phyloP scores from a whole-genome alignment of 2,888 invertebrate genomes.

The Eledone cirrhosa region DNA sequence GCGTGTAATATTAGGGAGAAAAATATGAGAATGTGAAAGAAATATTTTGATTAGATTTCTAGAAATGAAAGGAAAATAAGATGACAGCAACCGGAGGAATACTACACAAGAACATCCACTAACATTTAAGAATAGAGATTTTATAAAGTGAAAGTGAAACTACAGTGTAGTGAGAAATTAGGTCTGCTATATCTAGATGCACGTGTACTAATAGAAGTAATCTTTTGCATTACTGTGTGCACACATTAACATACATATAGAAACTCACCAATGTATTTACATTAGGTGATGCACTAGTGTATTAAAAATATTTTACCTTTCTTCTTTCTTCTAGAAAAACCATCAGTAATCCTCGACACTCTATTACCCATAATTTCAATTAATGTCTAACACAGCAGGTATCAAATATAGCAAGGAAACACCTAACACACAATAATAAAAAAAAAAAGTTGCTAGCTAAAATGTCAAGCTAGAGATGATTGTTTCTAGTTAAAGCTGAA shows the following conservation, averaged over 20 bases:
- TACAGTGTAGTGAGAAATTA: no score
- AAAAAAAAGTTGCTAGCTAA: background rate
- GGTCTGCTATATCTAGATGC: no score
- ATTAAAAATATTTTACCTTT: slow-evolving; percentile 22
- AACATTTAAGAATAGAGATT: no score
- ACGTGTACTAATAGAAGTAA: no score
- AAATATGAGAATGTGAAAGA: no score
- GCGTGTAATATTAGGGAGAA: no score
- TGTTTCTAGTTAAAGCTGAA: background rate
- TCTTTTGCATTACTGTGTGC: background rate
- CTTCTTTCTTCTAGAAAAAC: slow-evolving; percentile 11
- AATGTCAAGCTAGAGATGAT: slow-evolving; percentile 13
- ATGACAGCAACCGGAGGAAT: no score
- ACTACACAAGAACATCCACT: no score
- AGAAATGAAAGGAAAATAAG: no score
- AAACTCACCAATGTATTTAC: background rate
- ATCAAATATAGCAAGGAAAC: background rate
- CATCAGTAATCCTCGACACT: slow-evolving; percentile 22
- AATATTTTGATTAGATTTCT: no score
- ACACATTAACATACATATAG: background rate
- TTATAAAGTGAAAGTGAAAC: no score
- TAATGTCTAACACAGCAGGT: slow-evolving; percentile 6
- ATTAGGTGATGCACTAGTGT: background rate
- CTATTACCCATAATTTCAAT: slow-evolving; percentile 23
- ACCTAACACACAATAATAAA: slow-evolving; percentile 11